phyloP scores from a whole-genome alignment of 2,888 invertebrate species.

The Thumatha senex region DNA sequence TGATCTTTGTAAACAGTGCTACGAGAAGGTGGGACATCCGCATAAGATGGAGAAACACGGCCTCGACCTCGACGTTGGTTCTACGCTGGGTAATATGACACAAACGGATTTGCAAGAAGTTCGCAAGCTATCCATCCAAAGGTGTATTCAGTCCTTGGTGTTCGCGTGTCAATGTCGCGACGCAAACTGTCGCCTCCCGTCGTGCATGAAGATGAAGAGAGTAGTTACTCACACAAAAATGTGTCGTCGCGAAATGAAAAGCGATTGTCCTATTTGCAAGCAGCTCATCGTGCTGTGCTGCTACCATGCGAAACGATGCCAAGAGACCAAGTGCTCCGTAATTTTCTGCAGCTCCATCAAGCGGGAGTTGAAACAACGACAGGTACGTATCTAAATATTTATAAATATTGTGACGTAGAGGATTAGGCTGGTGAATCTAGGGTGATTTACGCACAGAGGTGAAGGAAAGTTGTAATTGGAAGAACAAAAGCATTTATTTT shows the following conservation, averaged over 20 bases:
- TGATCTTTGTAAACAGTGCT: constrained; percentile 97
- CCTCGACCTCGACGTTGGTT: constrained; percentile 96
- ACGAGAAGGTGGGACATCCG: constrained; percentile 96
- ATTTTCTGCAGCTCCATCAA: constrained; percentile 99
- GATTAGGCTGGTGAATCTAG: too few relatives aligned
- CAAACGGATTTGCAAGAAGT: constrained; percentile 97
- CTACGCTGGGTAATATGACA: constrained; percentile 93
- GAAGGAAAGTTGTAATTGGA: too few relatives aligned
- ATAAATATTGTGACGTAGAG: too few relatives aligned
- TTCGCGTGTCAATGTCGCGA: constrained; percentile 99
- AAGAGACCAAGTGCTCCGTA: constrained; percentile 97
- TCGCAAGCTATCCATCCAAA: constrained; percentile 94
- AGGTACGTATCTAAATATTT: constrained; percentile 53
- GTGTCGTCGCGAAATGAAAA: constrained; percentile 97
- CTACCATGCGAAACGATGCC: constrained; percentile 99
- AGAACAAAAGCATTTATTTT: too few relatives aligned
- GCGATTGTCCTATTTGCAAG: constrained; percentile 99
- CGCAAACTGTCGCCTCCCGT: constrained; percentile 98
- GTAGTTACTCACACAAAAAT: constrained; percentile 99
- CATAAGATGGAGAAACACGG: constrained; percentile 99
- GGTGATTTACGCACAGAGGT: too few relatives aligned
- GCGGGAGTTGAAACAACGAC: constrained; percentile 98
- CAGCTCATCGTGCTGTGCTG: constrained; percentile 99
- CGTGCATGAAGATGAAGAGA: constrained; percentile 99
- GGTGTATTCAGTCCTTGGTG: constrained; percentile 96